Evolutionary conservation across 2,113 vertebrate genomes (phyloP), one percentile per base, ranked within the genome.

Genomic region (Urocitellus parryii): DNA sequence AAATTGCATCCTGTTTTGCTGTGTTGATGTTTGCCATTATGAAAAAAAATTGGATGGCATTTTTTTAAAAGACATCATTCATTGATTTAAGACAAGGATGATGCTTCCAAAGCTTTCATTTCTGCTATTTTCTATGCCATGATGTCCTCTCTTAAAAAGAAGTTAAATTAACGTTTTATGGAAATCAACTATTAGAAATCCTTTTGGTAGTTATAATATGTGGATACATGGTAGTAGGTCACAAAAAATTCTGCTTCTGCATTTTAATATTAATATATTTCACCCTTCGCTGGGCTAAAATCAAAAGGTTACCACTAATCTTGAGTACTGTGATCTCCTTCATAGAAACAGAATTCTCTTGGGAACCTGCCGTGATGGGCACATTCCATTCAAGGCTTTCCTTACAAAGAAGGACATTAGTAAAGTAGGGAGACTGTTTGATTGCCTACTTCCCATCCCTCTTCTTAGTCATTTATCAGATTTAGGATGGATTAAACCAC

Each of bases 21-120:
- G 93, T 98, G 98, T 98, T 98, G 98, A 98, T 98, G 97, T 98
- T 98, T 98, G 98, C 97, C 96, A 98, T 98, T 98, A 98, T 96
- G 97, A 90, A 97, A 97, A 95, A 95, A 97, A 98, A 98, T 97
- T 91, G 92, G 97, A 97, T 98, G 97, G 97, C 97, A 85, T 98
- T 98, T 98, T 97, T 97, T 97, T 89, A 90, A 86, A 96, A 98
- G 97, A 97, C 97, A 95, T 87, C 95, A 94, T 98, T 98, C 97
- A 96, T 95, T 97, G 98, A 97, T 98, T 96, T 97, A 98, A 98
- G 94, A 97, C 92, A 94, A 17, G 94, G 93, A 11, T 86, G 42
- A 88, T 86, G 63, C 72, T 97, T 97, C 83, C 97, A 97, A 96
- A 79, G 70, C 53, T 97, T 98, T 97, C n/a, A 48, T 97, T 97